Base-by-base conservation (phyloP, 1,140 invertebrate genomes). In the Melitaea cinxia region DNA sequence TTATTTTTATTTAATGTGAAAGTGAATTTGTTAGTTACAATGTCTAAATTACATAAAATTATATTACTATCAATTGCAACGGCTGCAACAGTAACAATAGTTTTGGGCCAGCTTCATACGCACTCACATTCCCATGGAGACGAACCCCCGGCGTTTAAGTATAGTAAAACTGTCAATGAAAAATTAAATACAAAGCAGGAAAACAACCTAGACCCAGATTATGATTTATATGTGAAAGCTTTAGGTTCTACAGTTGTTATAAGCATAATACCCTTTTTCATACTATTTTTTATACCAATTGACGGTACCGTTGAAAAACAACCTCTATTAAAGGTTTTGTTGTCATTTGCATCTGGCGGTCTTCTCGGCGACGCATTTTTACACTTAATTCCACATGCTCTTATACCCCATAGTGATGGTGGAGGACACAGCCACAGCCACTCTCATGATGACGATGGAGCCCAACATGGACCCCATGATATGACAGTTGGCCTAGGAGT, bases 341-440 rank as follows among this genome's bases (percentile, higher is more conserved):
- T 99, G 14, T 97, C 96, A 62, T 99, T 99, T 92, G 98, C 97
- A 5, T 98, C 97, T 4, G 98, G 98, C 50, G 98, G 98, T 64
- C 91, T 99, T 9, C 91, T 99, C 1, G 98, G 98, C 6, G 98
- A 99, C 93, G 98, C 98, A 4, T 99, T 99, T 91, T 91, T 99
- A 1, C 98, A 99, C 93, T 91, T 99, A 21, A 99, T 99, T 82
- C 98, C 98, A 30, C 98, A 99, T 92, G 97, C 98, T 14, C 92
- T 98, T 1, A 91, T 94, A 35, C 80, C 82, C 28, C 82, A 68
- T 19, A 19, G 26, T 57, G 50, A 45, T 21, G 58, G 52, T n/a
- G 49, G 23, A 67, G 58, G 82, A 66, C 86, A 62, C 92, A 92
- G 93, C 60, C 93, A 95, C 79, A 83, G 80, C 56, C 93, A 95